phyloP scores from a whole-genome alignment of 2,113 vertebrate species.

The Petaurus breviceps region DNA sequence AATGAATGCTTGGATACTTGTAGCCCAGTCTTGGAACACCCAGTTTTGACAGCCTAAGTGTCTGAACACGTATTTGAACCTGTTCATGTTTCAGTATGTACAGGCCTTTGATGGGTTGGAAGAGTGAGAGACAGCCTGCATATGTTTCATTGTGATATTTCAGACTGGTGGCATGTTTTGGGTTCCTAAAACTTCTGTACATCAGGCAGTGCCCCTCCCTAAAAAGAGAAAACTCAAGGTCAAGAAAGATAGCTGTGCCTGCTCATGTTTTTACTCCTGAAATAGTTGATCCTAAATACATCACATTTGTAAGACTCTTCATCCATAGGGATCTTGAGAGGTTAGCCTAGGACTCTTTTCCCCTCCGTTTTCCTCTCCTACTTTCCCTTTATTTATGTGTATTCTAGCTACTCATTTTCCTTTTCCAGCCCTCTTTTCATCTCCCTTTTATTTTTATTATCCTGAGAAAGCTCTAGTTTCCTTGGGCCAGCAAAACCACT shows the following conservation, averaged over 20 bases:
- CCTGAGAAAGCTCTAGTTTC: background rate
- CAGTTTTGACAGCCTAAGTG: background rate
- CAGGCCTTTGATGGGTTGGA: too few relatives aligned
- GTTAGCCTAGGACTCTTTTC: background rate
- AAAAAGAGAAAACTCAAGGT: background rate
- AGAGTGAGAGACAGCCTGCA: background rate
- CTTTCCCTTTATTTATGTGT: background rate
- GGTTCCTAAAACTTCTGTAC: background rate
- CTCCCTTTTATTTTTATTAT: background rate
- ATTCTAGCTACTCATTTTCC: background rate
- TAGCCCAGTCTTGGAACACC: background rate
- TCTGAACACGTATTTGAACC: background rate
- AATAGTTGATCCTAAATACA: background rate
- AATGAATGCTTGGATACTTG: background rate
- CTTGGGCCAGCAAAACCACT: background rate
- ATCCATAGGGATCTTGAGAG: background rate
- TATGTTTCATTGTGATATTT: background rate
- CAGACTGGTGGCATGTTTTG: background rate
- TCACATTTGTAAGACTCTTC: background rate
- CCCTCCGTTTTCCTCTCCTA: background rate
- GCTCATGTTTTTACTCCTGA: background rate
- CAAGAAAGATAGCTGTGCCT: background rate
- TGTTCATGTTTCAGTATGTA: background rate
- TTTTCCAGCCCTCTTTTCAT: rapidly evolving
- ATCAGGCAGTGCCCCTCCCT: background rate